Evolutionary conservation across 2,113 vertebrate species (phyloP).

Genomic region (Leucopternis melanops): DNA sequence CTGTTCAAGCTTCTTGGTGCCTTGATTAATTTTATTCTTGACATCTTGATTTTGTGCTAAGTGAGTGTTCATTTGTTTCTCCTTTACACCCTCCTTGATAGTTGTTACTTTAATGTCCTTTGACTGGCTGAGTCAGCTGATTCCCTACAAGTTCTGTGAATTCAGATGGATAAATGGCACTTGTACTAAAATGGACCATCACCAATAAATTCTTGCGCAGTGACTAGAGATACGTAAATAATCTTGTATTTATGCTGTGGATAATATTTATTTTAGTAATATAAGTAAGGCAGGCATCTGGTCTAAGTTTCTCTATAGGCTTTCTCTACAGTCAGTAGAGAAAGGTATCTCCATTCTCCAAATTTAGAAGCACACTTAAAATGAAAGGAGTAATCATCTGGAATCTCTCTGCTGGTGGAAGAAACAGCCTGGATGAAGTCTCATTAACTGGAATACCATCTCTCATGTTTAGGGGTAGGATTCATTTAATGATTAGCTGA

Average conservation of each 20-base stretch:
- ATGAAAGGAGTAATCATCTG: not conserved
- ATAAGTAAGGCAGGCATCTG: not conserved
- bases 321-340: not conserved
- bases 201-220: not conserved
- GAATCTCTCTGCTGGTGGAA: not conserved
- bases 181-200: not conserved
- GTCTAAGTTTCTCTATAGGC: not conserved
- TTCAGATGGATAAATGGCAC: not conserved
- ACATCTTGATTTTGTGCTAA: constrained; percentile 17
- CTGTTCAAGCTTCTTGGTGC: not conserved
- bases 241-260: not conserved
- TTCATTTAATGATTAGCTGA: not conserved
- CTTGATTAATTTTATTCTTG: constrained; percentile 36
- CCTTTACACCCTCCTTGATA: not conserved
- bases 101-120: not conserved
- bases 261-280: not conserved
- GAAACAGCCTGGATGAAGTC: not conserved
- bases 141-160: not conserved
- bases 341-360: not conserved
- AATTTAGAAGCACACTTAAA: not conserved
- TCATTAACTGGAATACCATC: not conserved
- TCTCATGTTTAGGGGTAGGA: not conserved
- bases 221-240: not conserved
- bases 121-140: not conserved
- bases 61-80: constrained; percentile 18